Conservation (phyloP, 2,797 vertebrate genomes). For the Halcyon leucocephala region DNA sequence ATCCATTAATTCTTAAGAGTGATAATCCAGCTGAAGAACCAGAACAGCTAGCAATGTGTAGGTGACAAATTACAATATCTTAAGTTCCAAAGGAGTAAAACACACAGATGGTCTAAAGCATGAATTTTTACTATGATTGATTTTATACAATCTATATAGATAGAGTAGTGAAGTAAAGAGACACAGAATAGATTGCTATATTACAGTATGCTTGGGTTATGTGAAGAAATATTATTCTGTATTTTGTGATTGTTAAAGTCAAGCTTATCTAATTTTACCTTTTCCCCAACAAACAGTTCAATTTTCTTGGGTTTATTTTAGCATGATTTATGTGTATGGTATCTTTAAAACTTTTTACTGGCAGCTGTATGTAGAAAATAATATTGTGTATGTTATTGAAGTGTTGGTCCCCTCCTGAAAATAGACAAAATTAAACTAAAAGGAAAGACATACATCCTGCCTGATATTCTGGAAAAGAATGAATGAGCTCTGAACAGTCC, state of each 20-base stretch:
- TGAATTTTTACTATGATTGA: neutral
- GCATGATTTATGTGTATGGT: neutral
- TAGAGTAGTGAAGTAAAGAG: neutral
- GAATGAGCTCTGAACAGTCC: neutral
- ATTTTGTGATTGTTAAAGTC: neutral
- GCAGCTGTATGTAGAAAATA: neutral
- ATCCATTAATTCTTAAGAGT: neutral
- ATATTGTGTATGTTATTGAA: neutral
- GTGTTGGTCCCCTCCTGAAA: neutral
- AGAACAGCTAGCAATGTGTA: neutral
- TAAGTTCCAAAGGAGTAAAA: neutral
- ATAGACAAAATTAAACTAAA: neutral
- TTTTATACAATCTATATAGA: neutral
- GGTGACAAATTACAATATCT: neutral
- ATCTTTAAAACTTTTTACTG: neutral
- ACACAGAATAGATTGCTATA: neutral
- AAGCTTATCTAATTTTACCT: neutral
- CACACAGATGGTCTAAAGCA: fast-evolving
- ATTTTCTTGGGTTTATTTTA: neutral
- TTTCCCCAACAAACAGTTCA: neutral
- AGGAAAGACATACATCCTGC: fast-evolving
- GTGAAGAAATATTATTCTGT: neutral
- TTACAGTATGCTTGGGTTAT: neutral
- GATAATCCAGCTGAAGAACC: neutral
- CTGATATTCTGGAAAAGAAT: neutral